These are phyloP conservation scores for Coreoperca whiteheadi DNA, from an alignment of 2,113 vertebrate species.

Conservation along the genomic window DNA sequence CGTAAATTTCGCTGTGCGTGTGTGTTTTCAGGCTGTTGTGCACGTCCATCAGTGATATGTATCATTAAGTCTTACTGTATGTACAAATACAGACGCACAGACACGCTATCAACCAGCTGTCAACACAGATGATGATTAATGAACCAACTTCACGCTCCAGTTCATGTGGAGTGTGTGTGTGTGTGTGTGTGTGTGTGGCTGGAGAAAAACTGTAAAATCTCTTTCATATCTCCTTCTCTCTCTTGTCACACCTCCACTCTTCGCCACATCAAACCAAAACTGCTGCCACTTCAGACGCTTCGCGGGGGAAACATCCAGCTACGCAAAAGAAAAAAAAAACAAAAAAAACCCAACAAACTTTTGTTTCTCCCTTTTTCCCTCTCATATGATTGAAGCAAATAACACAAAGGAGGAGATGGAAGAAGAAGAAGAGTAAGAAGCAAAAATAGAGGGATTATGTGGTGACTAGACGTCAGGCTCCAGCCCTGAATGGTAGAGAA, in stretches of 20 bases:
- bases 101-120: slow-evolving; percentile 22
- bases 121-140: slow-evolving; percentile 35
- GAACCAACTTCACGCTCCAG: slow-evolving; percentile 2
- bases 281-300: slow-evolving; percentile 61
- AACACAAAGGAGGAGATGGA: neutral
- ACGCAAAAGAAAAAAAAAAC: neutral
- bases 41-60: slow-evolving; percentile 1
- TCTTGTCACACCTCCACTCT: slow-evolving; percentile 38
- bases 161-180: neutral
- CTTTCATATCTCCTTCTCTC: slow-evolving; percentile 19
- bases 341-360: neutral
- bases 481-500: slow-evolving; percentile 31
- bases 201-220: slow-evolving; percentile 22
- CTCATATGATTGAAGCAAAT: slow-evolving; percentile 64
- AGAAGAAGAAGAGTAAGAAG: slow-evolving; percentile 26
- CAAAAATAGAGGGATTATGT: slow-evolving; percentile 55
- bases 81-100: slow-evolving; percentile 29
- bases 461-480: slow-evolving; percentile 34
- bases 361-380: slow-evolving; percentile 37
- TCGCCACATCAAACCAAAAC: slow-evolving; percentile 70
- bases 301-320: slow-evolving; percentile 21
- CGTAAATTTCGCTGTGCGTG: neutral
- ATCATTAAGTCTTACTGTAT: slow-evolving; percentile 36
- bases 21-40: slow-evolving; percentile 14
- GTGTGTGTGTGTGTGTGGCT: slow-evolving; percentile 4